Base-by-base conservation (phyloP, 2,797 vertebrate species). In the Argentina silus region DNA sequence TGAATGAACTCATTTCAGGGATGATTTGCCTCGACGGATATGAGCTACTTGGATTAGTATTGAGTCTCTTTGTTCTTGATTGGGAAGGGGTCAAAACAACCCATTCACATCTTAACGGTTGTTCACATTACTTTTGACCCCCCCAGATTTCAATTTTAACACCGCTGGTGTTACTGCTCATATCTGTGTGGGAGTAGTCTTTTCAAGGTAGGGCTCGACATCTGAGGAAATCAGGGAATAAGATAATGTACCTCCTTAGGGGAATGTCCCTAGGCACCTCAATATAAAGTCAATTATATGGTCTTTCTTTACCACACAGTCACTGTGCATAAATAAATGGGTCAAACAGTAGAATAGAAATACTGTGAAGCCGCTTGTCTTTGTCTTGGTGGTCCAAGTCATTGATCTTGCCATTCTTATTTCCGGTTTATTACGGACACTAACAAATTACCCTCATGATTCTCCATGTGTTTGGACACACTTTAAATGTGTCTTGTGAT, bases 21-120 rank as follows among this genome's bases (percentile, higher is more conserved):
- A 81, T 90, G 88, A 92, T 92, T 90, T 89, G 83, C 76, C 81
- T 77, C 78, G 89, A 89, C 86, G 87, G 86, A 90, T 88, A 86
- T 86, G 83, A 90, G 81, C 82, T 85, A 82, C 81, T 80, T 72
- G 86, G 87, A 91, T 92, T 90, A 90, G 76, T 73, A 78, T 74
- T 76, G 76, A 79, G 75, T 77, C 74, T 85, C 87, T 86, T 88
- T 87, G 83, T 89, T 83, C 78, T 70, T 89, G 83, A 85, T 81
- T 79, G 75, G 71, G 75, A 82, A 77, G 68, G 61, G 79, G 85
- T 84, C 68, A 72, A 67, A 81, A 84, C 78, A 83, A 74, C 79
- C 79, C 78, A 69, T 78, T 71, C 67, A 75, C 74, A 77, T 78
- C 67, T 81, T 80, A 79, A 27, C 51, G 27, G 56, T 6, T 70